Conservation (phyloP, 2,888 invertebrate species). For the Ennomos quercinarius region DNA sequence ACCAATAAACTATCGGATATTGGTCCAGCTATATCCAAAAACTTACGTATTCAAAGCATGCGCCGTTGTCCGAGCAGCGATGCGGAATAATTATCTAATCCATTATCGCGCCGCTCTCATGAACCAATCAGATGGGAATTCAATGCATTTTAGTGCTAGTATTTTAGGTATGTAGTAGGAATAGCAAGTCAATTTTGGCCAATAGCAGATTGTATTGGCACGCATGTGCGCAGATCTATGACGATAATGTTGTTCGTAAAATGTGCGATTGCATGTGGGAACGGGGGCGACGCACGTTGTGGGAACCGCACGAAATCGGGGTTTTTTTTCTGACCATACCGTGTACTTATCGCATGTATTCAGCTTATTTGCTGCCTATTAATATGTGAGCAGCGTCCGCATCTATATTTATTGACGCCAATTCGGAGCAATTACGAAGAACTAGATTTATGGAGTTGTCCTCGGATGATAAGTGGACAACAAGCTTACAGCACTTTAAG, state of each 20-base stretch:
- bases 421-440: conserved; percentile 35
- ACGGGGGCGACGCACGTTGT: conserved; percentile 70
- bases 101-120: conserved; percentile 57
- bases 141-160: conserved; percentile 58
- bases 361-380: conserved; percentile 53
- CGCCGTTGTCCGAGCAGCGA: conserved; percentile 49
- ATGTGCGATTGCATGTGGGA: conserved; percentile 71
- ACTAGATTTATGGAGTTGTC: conserved; percentile 36
- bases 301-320: conserved; percentile 71
- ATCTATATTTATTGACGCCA: conserved; percentile 43
- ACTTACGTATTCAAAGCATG: conserved; percentile 49
- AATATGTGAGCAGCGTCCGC: conserved; percentile 54
- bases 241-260: conserved; percentile 68
- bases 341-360: conserved; percentile 42
- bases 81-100: conserved; percentile 59
- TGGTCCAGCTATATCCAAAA: conserved; percentile 36
- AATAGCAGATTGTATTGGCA: conserved; percentile 66
- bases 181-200: conserved; percentile 57
- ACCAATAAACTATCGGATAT: conserved; percentile 44
- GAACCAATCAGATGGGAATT: conserved; percentile 66
- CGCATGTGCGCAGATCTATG: conserved; percentile 69
- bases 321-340: conserved; percentile 59
- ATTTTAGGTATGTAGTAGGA: conserved; percentile 51
- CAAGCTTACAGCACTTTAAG: conserved; percentile 15
- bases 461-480: conserved; percentile 28